phyloP scores from a whole-genome alignment of 1,140 invertebrate species.

The Drosophila tropicalis region DNA sequence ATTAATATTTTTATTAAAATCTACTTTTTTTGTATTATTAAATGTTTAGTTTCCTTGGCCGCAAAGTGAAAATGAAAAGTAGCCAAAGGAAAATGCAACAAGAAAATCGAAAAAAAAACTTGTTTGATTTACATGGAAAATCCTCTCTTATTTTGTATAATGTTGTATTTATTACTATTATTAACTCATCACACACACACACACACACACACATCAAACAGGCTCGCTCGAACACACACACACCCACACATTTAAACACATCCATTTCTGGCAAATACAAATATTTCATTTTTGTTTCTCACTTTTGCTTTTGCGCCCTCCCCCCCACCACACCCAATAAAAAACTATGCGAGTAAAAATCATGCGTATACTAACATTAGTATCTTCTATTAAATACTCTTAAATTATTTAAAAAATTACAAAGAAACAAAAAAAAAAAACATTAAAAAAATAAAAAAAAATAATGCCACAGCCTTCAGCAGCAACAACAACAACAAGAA shows the following conservation, averaged over 20 bases:
- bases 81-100: not conserved
- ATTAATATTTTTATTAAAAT: constrained; percentile 18
- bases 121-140: constrained; percentile 33
- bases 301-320: constrained; percentile 1
- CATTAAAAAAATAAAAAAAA: constrained; percentile 21
- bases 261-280: constrained; percentile 3
- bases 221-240: constrained; percentile 24
- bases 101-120: constrained; percentile 3
- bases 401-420: constrained; percentile 68
- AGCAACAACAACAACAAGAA: constrained; percentile 19
- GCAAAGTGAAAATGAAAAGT: not conserved
- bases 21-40: constrained; percentile 71
- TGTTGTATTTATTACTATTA: constrained; percentile 74
- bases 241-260: constrained; percentile 17
- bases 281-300: constrained; percentile 3
- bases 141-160: constrained; percentile 73
- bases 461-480: constrained; percentile 38
- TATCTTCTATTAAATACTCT: constrained; percentile 75
- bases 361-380: constrained; percentile 75
- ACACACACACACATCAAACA: constrained; percentile 18
- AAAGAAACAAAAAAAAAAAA: constrained; percentile 36
- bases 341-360: constrained; percentile 48
- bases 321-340: not conserved
- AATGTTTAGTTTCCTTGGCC: constrained; percentile 58
- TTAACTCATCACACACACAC: constrained; percentile 40